A percentile compares a stretch with the other conserved stretches of the same genome.
phyloP scores from a whole-genome alignment of 2,797 vertebrate species.

The Platyrinchus mystaceus region DNA sequence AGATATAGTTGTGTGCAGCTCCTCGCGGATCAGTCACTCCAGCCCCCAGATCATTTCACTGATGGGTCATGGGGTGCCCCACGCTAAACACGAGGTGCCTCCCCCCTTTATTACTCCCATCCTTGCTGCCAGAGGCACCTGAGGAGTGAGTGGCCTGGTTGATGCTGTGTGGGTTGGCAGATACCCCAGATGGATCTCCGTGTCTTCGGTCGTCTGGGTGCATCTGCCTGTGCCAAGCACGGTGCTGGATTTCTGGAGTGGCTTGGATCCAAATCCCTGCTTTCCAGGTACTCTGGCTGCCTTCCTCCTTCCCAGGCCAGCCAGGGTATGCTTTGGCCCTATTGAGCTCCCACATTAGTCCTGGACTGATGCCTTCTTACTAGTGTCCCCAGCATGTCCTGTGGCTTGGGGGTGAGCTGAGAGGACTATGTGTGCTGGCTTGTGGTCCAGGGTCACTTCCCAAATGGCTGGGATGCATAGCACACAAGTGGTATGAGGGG shows the following conservation, averaged over 20 bases:
- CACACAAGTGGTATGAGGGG: neutral
- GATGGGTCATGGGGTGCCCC: neutral
- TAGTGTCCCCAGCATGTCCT: neutral
- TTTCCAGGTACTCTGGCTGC: slow-evolving; percentile 31
- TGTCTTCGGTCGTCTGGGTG: neutral
- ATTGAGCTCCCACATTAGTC: neutral
- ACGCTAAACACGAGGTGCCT: neutral
- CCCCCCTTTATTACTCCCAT: neutral
- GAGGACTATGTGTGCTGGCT: neutral
- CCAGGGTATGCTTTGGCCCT: neutral
- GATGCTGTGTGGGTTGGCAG: neutral
- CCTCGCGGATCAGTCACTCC: neutral
- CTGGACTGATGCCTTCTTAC: neutral
- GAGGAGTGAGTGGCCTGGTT: accelerated
- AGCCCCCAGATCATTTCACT: neutral
- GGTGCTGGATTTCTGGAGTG: neutral
- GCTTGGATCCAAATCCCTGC: neutral
- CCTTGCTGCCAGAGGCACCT: neutral
- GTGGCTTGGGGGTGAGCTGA: neutral
- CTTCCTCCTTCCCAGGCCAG: neutral
- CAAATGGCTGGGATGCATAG: neutral
- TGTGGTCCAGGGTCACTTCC: neutral
- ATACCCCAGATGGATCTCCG: accelerated
- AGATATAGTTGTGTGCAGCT: slow-evolving; percentile 10
- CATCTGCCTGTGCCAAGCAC: neutral